These are phyloP conservation scores for Chrysochloris asiatica DNA, from an alignment of 2,113 vertebrate species.

Conservation along the genomic window DNA sequence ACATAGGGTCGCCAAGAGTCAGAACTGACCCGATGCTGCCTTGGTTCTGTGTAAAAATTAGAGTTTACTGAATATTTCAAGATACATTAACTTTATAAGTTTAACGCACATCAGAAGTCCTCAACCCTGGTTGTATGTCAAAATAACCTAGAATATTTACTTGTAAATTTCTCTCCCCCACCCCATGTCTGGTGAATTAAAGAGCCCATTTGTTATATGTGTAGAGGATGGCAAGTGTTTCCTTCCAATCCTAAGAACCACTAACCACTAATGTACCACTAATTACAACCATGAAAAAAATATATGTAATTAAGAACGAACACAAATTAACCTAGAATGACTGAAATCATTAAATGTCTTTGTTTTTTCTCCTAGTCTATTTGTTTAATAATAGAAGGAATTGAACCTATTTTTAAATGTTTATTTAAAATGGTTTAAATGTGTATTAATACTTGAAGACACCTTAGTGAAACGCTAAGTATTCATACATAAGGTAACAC, in stretches of 20 bases:
- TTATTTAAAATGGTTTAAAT: conserved; percentile 48
- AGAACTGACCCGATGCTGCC: neutral
- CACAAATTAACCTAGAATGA: conserved; percentile 50
- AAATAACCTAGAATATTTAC: conserved; percentile 44
- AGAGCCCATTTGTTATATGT: neutral
- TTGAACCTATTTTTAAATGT: conserved; percentile 37
- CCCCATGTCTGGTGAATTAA: too few species aligned
- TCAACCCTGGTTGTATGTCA: neutral
- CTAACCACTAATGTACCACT: conserved; percentile 57
- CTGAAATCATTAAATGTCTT: conserved; percentile 19
- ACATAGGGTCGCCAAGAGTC: neutral
- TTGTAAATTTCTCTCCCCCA: conserved; percentile 31
- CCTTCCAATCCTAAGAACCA: conserved; percentile 48
- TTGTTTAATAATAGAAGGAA: conserved; percentile 45
- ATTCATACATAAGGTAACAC: neutral
- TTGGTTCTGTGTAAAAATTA: neutral
- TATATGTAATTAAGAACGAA: conserved; percentile 41
- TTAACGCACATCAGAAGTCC: neutral
- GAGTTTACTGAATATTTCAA: conserved; percentile 28
- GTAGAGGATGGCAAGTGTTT: conserved; percentile 43
- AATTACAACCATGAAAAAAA: conserved; percentile 59
- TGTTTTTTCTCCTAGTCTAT: neutral
- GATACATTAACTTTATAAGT: neutral
- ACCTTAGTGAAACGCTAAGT: neutral
- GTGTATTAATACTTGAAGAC: conserved; percentile 20